Conservation (phyloP, 2,113 vertebrate genomes). For the Danio rerio region GRCz12tu NC_133181.1:14772001-14772500, state of each 20-base stretch:
- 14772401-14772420: neutral
- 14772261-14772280: slow-evolving; percentile 47
- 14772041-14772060: slow-evolving; percentile 50
- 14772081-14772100: slow-evolving; percentile 61
- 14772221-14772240: slow-evolving; percentile 14
- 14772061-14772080: slow-evolving; percentile 56
- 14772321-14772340: neutral
- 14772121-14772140: neutral
- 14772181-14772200: neutral
- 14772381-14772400: no score
- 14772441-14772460: neutral
- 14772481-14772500: neutral
- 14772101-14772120: neutral
- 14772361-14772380: neutral
- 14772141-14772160: neutral
- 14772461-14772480: neutral
- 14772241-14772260: slow-evolving; percentile 60
- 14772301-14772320: neutral
- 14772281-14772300: slow-evolving; percentile 20
- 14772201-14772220: neutral
- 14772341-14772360: neutral
- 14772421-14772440: neutral
- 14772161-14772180: neutral
- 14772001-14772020: slow-evolving; percentile 90
- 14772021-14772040: slow-evolving; percentile 67